phyloP scores from a whole-genome alignment of 2,888 invertebrate species.

The Ophraella communa region DNA sequence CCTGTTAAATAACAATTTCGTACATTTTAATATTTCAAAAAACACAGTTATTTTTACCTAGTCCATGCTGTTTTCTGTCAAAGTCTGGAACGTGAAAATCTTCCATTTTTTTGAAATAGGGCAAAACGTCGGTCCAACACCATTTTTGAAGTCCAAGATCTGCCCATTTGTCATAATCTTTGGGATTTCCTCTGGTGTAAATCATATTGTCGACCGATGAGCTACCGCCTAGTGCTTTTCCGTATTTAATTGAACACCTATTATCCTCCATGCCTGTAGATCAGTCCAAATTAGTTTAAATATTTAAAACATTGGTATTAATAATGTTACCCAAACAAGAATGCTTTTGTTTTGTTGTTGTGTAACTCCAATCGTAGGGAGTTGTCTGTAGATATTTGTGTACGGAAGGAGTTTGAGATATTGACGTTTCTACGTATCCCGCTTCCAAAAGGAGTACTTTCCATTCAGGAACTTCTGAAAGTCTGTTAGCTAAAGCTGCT shows the following conservation, averaged over 20 bases:
- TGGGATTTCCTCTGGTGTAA: slow-evolving; percentile 73
- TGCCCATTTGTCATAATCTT: slow-evolving; percentile 81
- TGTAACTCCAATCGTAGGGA: slow-evolving; percentile 59
- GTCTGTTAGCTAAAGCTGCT: slow-evolving; percentile 61
- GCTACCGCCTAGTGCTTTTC: slow-evolving; percentile 83
- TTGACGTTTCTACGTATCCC: slow-evolving; percentile 53
- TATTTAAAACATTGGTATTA: too few relatives aligned
- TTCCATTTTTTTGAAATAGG: slow-evolving; percentile 81
- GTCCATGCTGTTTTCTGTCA: slow-evolving; percentile 55
- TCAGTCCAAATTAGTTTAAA: neutral
- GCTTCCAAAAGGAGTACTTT: slow-evolving; percentile 51
- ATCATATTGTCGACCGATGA: slow-evolving; percentile 84
- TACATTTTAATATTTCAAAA: too few relatives aligned
- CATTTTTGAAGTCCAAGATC: slow-evolving; percentile 74
- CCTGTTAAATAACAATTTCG: slow-evolving; percentile 18
- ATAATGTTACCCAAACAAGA: slow-evolving; percentile 60
- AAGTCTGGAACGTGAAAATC: slow-evolving; percentile 68
- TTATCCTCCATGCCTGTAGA: slow-evolving; percentile 46
- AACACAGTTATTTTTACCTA: too few relatives aligned
- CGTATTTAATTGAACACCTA: slow-evolving; percentile 55
- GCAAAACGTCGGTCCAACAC: slow-evolving; percentile 74
- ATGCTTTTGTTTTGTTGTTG: slow-evolving; percentile 61
- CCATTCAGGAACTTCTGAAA: slow-evolving; percentile 60
- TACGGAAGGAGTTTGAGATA: slow-evolving; percentile 54
- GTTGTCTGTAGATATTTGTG: slow-evolving; percentile 56